Conservation (phyloP, 2,797 vertebrate species). For the Avahi laniger region DNA sequence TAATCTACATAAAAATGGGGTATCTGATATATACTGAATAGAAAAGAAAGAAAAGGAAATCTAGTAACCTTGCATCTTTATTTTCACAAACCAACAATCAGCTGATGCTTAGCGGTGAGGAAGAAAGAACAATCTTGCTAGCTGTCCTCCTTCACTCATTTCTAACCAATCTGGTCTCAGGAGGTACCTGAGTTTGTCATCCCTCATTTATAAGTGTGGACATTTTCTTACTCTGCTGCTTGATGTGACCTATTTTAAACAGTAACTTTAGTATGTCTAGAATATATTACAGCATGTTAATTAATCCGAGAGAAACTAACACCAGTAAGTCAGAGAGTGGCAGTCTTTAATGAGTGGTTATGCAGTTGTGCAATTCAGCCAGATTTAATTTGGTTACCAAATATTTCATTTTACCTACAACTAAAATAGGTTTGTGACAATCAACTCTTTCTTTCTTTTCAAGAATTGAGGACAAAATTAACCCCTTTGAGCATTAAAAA, state of each 20-base stretch:
- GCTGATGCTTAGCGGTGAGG: background rate
- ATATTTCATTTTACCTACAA: constrained; percentile 14
- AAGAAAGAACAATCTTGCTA: background rate
- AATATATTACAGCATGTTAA: background rate
- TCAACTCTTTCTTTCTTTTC: background rate
- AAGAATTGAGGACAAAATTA: constrained; percentile 49
- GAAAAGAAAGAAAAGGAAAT: background rate
- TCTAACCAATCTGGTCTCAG: background rate
- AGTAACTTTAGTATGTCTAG: background rate
- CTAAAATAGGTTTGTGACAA: background rate
- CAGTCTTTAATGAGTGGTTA: background rate
- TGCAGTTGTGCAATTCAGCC: background rate
- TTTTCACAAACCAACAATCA: background rate
- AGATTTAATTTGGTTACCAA: constrained; percentile 24
- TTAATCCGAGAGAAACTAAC: background rate
- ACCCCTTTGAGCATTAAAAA: constrained; percentile 44
- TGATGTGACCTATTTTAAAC: constrained; percentile 1
- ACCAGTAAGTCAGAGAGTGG: background rate
- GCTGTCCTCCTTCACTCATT: background rate
- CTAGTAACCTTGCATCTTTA: background rate
- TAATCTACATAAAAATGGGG: background rate
- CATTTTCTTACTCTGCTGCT: background rate
- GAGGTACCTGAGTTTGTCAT: background rate
- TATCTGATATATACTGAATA: background rate
- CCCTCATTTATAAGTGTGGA: background rate